A percentile compares a stretch with the other conserved stretches of the same genome.
These are phyloP conservation scores for Botia kubotai DNA, from an alignment of 2,797 vertebrate species.

Conservation along the genomic window DNA sequence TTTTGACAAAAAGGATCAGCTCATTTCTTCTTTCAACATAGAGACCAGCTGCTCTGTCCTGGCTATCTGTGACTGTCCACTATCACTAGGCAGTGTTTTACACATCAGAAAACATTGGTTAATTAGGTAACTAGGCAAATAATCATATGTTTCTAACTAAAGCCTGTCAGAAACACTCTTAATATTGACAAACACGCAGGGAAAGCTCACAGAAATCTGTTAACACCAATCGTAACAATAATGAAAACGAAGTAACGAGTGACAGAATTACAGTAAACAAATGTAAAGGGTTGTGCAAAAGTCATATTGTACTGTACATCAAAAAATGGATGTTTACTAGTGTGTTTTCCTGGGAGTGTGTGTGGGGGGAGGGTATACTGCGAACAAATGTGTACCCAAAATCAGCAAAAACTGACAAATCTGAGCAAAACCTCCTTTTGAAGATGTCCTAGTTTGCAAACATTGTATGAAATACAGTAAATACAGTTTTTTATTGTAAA, in stretches of 20 bases:
- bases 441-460: too few species aligned
- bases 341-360: too few species aligned
- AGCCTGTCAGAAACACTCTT: not conserved
- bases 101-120: not conserved
- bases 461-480: too few species aligned
- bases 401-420: too few species aligned
- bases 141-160: not conserved
- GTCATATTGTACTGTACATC: too few species aligned
- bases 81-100: conserved; percentile 20
- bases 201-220: conserved; percentile 3
- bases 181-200: not conserved
- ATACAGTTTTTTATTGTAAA: too few species aligned
- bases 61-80: conserved; percentile 31
- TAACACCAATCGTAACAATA: not conserved
- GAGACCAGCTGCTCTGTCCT: conserved; percentile 45
- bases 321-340: conserved; percentile 17
- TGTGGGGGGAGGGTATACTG: too few species aligned
- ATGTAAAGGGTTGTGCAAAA: conserved; percentile 29
- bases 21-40: conserved; percentile 42
- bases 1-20: conserved; percentile 50
- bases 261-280: conserved; percentile 9
- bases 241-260: conserved; percentile 8
- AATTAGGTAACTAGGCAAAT: conserved; percentile 34
- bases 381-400: not conserved
- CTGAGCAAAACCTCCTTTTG: too few species aligned